Conservation (phyloP, 2,113 vertebrate species). For the Blennius ocellaris region DNA sequence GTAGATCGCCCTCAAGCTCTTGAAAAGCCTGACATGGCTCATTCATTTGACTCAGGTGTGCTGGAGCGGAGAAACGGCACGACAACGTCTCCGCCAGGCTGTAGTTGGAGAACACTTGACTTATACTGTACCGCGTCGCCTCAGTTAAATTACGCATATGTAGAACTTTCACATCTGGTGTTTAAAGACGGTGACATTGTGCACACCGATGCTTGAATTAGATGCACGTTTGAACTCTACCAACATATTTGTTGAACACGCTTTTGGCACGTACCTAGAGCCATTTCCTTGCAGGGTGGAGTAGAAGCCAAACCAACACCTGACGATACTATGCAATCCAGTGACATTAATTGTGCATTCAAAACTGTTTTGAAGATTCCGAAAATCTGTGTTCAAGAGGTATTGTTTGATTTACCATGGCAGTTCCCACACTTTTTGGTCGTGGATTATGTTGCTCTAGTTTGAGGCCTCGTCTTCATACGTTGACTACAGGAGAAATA, state of each 20-base stretch:
- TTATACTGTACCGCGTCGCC: slow-evolving; percentile 11
- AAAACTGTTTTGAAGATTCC: slow-evolving; percentile 5
- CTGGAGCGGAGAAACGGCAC: no score
- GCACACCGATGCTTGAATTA: slow-evolving; percentile 11
- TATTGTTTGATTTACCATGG: neutral
- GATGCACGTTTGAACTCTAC: slow-evolving; percentile 1
- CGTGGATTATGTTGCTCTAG: no score
- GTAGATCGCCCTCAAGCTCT: no score
- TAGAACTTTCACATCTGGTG: slow-evolving; percentile 10
- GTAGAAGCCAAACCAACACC: neutral
- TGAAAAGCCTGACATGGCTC: no score
- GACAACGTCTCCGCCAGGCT: no score
- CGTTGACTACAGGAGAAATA: neutral
- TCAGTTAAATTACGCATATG: slow-evolving; percentile 8
- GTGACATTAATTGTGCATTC: neutral
- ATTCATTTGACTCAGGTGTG: no score
- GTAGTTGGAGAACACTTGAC: no score
- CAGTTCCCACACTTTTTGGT: neutral
- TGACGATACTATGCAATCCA: slow-evolving; percentile 5
- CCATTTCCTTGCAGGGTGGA: neutral
- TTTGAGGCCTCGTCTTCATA: neutral
- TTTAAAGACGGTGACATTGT: slow-evolving; percentile 27
- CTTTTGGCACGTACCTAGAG: slow-evolving; percentile 1
- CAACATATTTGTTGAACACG: neutral
- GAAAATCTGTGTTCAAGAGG: neutral